These are phyloP conservation scores for Megamerina dolium DNA, from an alignment of 2,888 invertebrate species.

Conservation along the genomic window DNA sequence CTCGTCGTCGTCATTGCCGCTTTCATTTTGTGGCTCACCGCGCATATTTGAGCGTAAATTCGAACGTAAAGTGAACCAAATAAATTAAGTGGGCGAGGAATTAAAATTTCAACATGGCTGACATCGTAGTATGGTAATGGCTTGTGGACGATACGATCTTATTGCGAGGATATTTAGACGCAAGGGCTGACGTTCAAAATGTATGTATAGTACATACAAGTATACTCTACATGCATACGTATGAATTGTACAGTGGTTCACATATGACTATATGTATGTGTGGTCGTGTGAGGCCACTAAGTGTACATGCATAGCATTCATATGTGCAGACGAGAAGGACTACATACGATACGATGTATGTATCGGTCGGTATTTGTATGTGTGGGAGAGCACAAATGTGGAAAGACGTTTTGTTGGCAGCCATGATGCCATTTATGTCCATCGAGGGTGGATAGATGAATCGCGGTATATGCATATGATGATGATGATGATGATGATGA, in stretches of 20 bases:
- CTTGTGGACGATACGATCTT: conserved; percentile 12
- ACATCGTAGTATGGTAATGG: conserved; percentile 14
- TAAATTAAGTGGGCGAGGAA: conserved; percentile 48
- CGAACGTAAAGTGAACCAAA: conserved; percentile 24
- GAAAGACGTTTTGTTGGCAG: conserved; percentile 34
- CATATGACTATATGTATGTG: neutral
- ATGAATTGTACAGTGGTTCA: neutral
- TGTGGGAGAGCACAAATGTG: conserved; percentile 1
- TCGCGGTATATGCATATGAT: too few relatives aligned
- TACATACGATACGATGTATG: too few relatives aligned
- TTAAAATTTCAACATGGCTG: conserved; percentile 36
- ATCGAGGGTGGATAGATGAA: conserved; percentile 30
- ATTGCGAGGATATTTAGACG: too few relatives aligned
- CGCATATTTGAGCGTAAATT: conserved; percentile 24
- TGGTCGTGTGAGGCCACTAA: neutral
- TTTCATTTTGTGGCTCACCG: conserved; percentile 27
- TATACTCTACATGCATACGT: neutral
- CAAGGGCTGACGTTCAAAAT: too few relatives aligned
- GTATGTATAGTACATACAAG: too few relatives aligned
- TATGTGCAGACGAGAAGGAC: too few relatives aligned
- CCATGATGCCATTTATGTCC: conserved; percentile 43
- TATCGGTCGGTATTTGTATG: too few relatives aligned
- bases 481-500: too few relatives aligned
- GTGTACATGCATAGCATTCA: too few relatives aligned
- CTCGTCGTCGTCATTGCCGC: conserved; percentile 21